Evolutionary conservation across 1,140 invertebrate genomes (phyloP), one percentile per base, ranked within the genome.

Genomic region (Drosophila arawakana): DNA sequence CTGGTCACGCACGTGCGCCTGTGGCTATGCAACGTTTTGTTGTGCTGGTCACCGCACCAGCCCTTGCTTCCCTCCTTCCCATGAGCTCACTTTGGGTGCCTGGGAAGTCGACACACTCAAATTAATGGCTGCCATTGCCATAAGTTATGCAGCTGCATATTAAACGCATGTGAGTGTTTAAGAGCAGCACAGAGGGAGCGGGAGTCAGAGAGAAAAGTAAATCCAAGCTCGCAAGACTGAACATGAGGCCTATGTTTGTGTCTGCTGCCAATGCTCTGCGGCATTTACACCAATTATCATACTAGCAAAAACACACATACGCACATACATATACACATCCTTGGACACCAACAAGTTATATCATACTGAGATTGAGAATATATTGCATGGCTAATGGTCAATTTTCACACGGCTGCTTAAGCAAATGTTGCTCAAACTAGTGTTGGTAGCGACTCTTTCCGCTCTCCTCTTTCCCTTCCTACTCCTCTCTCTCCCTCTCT

Each of bases 141-240:
- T 88, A 89, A 88, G 73, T 89, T 89, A 88, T 88, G 83, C 84
- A 89, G 70, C 83, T 88, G 83, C 76, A 88, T 88, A 88, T 88
- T 89, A 80, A 89, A 72, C 70, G 39, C 54, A 59, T 46, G 57
- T 44, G 72, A 62, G 47, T 65, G 63, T 58, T 30, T 49, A 6
- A 18, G 37, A 34, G 60, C 25, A 15, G 15, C 34, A 10, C 21
- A 9, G 57, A 55, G 21, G 15, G 47, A 13, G 54, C 2, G 11
- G 10, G 39, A n/a, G 39, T 9, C 10, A 15, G 13, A 21, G 34
- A 6, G 15, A 30, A 13, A 13, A 30, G 41, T 39, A 10, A 8
- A 15, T 30, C n/a, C 37, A n/a, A 4, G 15, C n/a, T 15, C 15
- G 25, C 3, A 30, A 30, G 25, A 25, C 25, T 25, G 25, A 25